These are phyloP conservation scores for Notodonta ziczac DNA, from an alignment of 2,888 invertebrate species.

Conservation along the genomic window DNA sequence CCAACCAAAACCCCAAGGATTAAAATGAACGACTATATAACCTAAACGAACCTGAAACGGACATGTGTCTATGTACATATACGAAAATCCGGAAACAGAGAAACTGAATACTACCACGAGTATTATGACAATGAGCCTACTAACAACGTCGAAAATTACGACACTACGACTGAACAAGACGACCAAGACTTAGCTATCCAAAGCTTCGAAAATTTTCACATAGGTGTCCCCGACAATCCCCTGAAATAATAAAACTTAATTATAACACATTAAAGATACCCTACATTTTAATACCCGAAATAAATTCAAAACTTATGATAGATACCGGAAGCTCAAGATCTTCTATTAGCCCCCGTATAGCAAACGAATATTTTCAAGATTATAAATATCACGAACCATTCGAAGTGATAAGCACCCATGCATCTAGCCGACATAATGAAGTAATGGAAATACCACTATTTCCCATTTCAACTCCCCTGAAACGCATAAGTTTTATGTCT, in stretches of 20 bases:
- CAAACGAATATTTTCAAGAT: neutral
- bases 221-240: neutral
- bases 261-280: neutral
- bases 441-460: neutral
- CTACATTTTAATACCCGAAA: neutral
- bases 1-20: no score
- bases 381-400: neutral
- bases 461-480: neutral
- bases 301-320: neutral
- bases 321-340: conserved; percentile 12
- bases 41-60: no score
- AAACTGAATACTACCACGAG: neutral
- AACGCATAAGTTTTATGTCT: neutral
- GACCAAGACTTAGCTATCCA: no score
- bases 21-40: no score
- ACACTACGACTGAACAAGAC: neutral
- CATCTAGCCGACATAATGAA: neutral
- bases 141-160: neutral
- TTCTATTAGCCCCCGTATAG: conserved; percentile 2
- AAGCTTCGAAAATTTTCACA: neutral
- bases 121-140: neutral
- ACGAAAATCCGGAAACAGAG: no score
- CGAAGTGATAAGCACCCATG: neutral
- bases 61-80: no score
- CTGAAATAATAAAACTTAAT: neutral